Evolutionary conservation across 2,888 invertebrate genomes (phyloP), one percentile per base, ranked within the genome.

Genomic region (Trimorus sp.): DNA sequence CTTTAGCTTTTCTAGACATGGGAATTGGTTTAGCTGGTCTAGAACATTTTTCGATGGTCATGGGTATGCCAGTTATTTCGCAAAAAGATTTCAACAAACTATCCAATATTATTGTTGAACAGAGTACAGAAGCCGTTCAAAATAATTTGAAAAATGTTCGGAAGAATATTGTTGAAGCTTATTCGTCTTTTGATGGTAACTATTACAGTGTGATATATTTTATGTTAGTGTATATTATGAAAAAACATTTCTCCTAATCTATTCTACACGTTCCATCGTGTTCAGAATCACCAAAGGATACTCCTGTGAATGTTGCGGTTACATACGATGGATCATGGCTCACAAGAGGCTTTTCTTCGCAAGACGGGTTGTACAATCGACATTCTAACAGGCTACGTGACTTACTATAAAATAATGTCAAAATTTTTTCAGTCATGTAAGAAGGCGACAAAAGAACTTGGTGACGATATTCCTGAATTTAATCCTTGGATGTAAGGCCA

Each of bases 261-360:
- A 26, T 26, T 26, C 26, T 26, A 26, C 26, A 26, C 26, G 26
- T 26, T 26, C 26, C 26, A 26, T 26, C 4, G 26, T 26, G 26
- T 4, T 26, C 26, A 40, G 40, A 40, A 8, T 11, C 11, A 9
- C 40, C 38, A 2, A 38, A 38, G 11, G 16, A 53, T 53, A 40
- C 38, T 6, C 26, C 65, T 38, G 51, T 63, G 37, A 63, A 63
- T 7, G 37, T 63, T 7, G 26, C n/a, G 14, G 37, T 68, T 4
- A 58, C 56, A 7, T 68, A 48, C n/a, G 68, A 68, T 45, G 56
- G 68, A 45, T 56, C 56, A 14, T 68, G 68, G 48, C 36, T 68
- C 8, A 6, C 68, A 56, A 68, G 54, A 26, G 26, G 26, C 26
- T 26, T 26, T 4, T 26, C 26, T 26, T 26, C 26, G 14, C 0